A percentile compares a stretch with the other conserved stretches of the same genome.
Evolutionary conservation across 2,113 vertebrate species (phyloP).

Genomic region (Oceanites oceanicus): DNA sequence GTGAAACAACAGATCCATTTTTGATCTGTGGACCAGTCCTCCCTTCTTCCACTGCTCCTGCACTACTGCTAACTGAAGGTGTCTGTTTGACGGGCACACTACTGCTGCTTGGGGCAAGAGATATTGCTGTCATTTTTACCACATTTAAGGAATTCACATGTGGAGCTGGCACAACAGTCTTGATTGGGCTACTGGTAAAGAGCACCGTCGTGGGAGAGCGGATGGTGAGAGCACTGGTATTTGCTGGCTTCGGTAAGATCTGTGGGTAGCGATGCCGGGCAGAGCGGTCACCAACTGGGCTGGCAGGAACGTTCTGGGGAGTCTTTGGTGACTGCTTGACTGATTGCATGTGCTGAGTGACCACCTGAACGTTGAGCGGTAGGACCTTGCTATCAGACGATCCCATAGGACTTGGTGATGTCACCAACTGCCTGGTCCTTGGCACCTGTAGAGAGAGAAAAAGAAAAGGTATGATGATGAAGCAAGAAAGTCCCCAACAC

Average conservation of each 20-base stretch:
- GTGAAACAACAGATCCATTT: conserved; percentile 82
- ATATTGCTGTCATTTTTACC: conserved; percentile 95
- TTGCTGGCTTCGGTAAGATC: conserved; percentile 93
- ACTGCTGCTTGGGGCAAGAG: conserved; percentile 82
- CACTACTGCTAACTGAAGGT: conserved; percentile 72
- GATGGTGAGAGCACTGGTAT: conserved; percentile 85
- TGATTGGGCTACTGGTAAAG: conserved; percentile 91
- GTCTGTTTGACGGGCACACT: conserved; percentile 82
- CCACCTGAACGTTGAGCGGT: conserved; percentile 94
- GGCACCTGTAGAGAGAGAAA: conserved; percentile 78
- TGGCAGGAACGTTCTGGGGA: conserved; percentile 84
- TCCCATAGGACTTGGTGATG: conserved; percentile 86
- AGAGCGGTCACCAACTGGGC: conserved; percentile 87
- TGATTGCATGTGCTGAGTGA: conserved; percentile 91
- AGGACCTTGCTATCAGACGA: conserved; percentile 89
- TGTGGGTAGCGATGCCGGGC: conserved; percentile 92
- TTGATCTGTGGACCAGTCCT: conserved; percentile 78
- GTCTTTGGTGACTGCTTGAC: conserved; percentile 90
- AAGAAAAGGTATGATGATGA: not conserved
- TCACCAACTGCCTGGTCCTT: conserved; percentile 87
- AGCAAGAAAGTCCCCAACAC: not conserved
- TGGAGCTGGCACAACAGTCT: conserved; percentile 90
- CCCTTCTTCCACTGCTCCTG: conserved; percentile 74
- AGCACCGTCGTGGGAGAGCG: conserved; percentile 93
- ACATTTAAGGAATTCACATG: conserved; percentile 91